Evolutionary conservation across 1,140 invertebrate species (phyloP), one percentile per base, ranked within the genome.

Genomic region (Drosophila bifasciata): DNA sequence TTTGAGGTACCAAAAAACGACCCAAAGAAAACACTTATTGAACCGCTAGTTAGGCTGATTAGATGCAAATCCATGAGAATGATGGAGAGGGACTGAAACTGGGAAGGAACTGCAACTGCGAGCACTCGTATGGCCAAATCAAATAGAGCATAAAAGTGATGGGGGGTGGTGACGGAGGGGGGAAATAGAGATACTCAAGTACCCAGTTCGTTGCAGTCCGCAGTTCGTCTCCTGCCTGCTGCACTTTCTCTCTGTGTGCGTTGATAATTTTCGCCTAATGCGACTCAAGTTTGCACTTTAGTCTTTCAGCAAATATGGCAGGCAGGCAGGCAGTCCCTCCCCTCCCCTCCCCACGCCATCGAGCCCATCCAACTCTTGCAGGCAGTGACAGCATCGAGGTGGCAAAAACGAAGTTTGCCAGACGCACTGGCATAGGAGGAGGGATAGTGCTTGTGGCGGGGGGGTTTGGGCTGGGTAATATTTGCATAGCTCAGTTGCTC

Each of bases 401-500:
- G 9, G 59, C 25, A 21, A 50, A 50, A 25, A 46, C 36, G 53
- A 51, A 70, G 55, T 64, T 64, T 64, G 60, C 55, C 44, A 40
- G 45, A 2, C 32, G 7, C 46, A 32, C 28, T 46, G n/a, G 36
- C n/a, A n/a, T n/a, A n/a, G n/a, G n/a, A n/a, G 53, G 17, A 8
- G 44, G 2, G 1, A n/a, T 13, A 48, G 43, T 48, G 46, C 48
- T 6, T n/a, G 41, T 50, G 13, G 9, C 25, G 39, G 17, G 40
- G 48, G 46, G 41, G 43, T n/a, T n/a, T n/a, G n/a, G n/a, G n/a
- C n/a, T n/a, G 5, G 39, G 25, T 13, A 9, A 66, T 81, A 86
- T 85, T 85, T 85, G 81, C 81, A 85, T 85, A 86, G 81, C 73
- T 85, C 72, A 86, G 68, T 74, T 81, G 81, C 81, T 77, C 79